Base-by-base conservation (phyloP, 1,140 invertebrate species). In the Proales similis region DNA sequence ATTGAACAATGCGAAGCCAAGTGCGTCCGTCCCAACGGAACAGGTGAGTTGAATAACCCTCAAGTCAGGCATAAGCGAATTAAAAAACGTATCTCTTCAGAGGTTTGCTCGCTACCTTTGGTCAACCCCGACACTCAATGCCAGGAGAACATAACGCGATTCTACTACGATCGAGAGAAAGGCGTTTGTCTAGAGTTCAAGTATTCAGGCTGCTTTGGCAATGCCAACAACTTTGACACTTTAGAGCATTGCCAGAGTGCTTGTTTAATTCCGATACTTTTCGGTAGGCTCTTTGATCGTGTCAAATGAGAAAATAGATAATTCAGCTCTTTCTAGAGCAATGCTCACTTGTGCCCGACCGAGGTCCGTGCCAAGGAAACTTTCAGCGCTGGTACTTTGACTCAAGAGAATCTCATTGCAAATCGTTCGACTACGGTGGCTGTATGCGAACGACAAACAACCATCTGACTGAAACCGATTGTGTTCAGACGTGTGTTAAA, bases 391-490 rank as follows among this genome's bases (percentile, higher is more conserved):
- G 89, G 89, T 86, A 85, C 75, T 95, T 87, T 79, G 86, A 90
- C 72, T 78, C 80, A 42, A 78, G 80, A 27, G 84, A 89, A 72
- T 86, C 89, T 72, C 81, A 85, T 60, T 97, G 92, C 81, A 81
- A 86, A 79, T 87, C 88, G 42, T 97, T 97, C 81, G 90, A 90
- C 81, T 95, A 88, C 79, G 84, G 83, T 63, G 90, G 90, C 65
- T 92, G 88, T 78, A 83, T 83, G 67, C 90, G 88, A 64, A 95
- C 92, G 79, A 81, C 79, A 69, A 93, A 93, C 39, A 61, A 66
- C 27, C 39, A 45, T 61, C 14, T 61, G 2, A 46, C 57, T 27
- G 43, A 48, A 63, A 19, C 7, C 19, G 61, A 63, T 27, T 63
- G 61, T 19, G 36, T 57, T 6, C 29, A 79, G 85, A 84, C 70